Evolutionary conservation across 2,113 vertebrate species (phyloP), one percentile per base, ranked within the genome.

Genomic region (Anolis carolinensis): DNA sequence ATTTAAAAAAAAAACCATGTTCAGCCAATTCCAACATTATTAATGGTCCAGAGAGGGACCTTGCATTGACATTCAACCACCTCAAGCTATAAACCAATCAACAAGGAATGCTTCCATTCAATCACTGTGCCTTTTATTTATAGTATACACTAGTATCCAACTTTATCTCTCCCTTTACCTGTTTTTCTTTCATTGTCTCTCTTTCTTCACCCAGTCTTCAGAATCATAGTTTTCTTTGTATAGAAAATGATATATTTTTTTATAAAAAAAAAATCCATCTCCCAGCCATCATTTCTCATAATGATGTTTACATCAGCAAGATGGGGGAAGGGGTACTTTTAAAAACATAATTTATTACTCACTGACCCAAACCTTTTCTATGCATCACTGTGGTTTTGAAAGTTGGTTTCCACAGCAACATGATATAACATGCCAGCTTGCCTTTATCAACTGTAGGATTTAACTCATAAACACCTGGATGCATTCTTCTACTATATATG

Each of bases 321-420:
- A 95, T 93, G 93, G 87, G 94, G 86, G 94, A 94, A 95, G 11
- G 44, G 55, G 27, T 93, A 94, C 93, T 91, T 95, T 96, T 96
- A 96, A 36, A 96, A 96, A 96, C 94, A 95, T 95, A 94, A 96
- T 96, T 96, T 96, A 97, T 97, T 96, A 96, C 92, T 93, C 93
- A 88, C 95, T 96, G 96, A 96, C 96, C 96, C 94, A 95, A 94
- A 95, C 95, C 95, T 94, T 95, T 94, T 90, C 94, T 93, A 93
- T 96, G 93, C 94, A 92, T 95, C 93, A 93, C 88, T 87, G 86
- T 32, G 74, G 89, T 92, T 95, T 94, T 92, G 90, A 94, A 95
- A 93, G 93, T 97, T 96, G 94, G 96, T 96, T 96, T 96, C 96
- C 96, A 97, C 94, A 95, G 94, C 94, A 96, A 97, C 94, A 50